phyloP scores from a whole-genome alignment of 1,140 invertebrate genomes.

The Aculops lycopersici region DNA sequence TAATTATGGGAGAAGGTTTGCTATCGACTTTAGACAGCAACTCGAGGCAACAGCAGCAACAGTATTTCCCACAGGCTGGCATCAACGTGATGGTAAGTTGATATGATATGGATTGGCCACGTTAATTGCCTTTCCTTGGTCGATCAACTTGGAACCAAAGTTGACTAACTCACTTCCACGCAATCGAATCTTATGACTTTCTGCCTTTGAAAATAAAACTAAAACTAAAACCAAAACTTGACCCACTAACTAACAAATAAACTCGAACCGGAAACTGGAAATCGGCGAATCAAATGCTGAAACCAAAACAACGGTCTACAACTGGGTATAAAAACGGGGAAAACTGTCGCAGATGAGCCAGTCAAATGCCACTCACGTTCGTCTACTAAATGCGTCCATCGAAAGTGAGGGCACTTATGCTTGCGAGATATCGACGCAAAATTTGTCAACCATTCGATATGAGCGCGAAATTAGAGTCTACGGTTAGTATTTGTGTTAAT shows the following conservation, averaged over 20 bases:
- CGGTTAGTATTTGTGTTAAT: too few relatives aligned
- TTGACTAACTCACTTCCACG: neutral
- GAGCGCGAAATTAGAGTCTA: neutral
- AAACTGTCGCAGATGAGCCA: neutral
- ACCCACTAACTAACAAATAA: neutral
- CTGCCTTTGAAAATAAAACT: neutral
- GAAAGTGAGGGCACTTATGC: neutral
- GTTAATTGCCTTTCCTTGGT: too few relatives aligned
- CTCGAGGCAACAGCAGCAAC: too few relatives aligned
- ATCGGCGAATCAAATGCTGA: neutral
- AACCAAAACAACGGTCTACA: neutral
- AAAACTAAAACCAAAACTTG: neutral
- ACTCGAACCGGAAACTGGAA: neutral
- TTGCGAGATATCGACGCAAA: neutral
- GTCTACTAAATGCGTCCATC: neutral
- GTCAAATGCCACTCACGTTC: neutral
- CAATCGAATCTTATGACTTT: neutral
- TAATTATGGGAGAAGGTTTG: too few relatives aligned
- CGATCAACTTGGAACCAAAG: neutral
- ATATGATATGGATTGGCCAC: neutral
- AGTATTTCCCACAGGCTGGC: neutral
- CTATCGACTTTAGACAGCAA: too few relatives aligned
- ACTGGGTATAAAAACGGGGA: neutral
- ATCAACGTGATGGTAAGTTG: neutral
- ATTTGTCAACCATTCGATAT: neutral